Conservation (phyloP, 2,113 vertebrate genomes). For the Crotophaga sulcirostris region DNA sequence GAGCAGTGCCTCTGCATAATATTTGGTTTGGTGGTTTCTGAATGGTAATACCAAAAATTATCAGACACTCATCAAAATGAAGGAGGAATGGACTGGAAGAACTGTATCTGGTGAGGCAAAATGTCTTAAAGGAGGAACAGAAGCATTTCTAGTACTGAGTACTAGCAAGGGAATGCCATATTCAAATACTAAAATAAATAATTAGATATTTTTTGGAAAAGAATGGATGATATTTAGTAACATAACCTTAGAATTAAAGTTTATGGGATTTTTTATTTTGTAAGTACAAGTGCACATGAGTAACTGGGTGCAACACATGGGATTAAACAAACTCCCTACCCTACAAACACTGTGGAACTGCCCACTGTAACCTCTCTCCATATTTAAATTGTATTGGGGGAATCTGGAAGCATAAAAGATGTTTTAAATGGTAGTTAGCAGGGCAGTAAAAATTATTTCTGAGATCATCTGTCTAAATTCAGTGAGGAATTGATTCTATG, state of each 20-base stretch:
- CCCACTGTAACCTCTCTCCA: not conserved
- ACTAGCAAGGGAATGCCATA: not conserved
- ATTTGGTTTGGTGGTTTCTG: not conserved
- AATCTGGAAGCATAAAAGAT: not conserved
- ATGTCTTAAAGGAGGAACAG: not conserved
- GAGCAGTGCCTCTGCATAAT: not conserved
- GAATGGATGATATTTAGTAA: not conserved
- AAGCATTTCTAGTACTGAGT: not conserved
- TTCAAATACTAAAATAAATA: not conserved
- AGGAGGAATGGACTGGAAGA: not conserved
- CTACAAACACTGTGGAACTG: not conserved
- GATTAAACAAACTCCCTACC: not conserved
- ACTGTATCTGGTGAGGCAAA: not conserved
- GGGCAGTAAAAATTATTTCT: not conserved
- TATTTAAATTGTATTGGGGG: not conserved
- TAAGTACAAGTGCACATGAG: not conserved
- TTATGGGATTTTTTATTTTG: not conserved
- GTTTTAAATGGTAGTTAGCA: conserved; percentile 10
- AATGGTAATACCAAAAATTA: not conserved
- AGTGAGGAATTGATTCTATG: not conserved
- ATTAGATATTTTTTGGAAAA: not conserved
- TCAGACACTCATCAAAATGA: not conserved
- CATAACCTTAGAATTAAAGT: not conserved
- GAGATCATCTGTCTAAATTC: conserved; percentile 4
- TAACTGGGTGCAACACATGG: not conserved